Conservation (phyloP, 2,797 vertebrate genomes). For the Arctocebus calabarensis region DNA sequence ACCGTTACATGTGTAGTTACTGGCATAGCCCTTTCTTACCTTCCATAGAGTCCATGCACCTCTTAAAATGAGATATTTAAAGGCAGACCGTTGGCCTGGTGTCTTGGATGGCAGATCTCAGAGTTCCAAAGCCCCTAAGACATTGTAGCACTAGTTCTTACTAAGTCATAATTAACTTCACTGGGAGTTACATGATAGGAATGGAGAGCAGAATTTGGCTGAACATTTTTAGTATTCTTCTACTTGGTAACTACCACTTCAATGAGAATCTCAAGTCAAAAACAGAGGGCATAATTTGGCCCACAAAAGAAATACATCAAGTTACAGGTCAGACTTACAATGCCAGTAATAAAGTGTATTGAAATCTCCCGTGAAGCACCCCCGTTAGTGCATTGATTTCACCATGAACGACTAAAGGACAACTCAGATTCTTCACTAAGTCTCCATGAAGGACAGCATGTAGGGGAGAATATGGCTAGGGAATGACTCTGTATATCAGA, state of each 20-base stretch:
- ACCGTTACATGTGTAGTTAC: slow-evolving; percentile 49
- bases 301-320: slow-evolving; percentile 65
- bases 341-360: slow-evolving; percentile 66
- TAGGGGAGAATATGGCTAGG: neutral
- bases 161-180: slow-evolving; percentile 81
- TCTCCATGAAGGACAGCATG: neutral
- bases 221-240: slow-evolving; percentile 75
- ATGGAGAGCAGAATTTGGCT: slow-evolving; percentile 76
- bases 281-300: slow-evolving; percentile 65
- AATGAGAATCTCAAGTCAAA: slow-evolving; percentile 77
- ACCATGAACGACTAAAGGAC: slow-evolving; percentile 56
- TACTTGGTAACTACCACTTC: slow-evolving; percentile 77
- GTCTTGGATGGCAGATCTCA: slow-evolving; percentile 77
- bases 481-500: neutral
- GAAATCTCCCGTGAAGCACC: slow-evolving; percentile 63
- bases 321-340: slow-evolving; percentile 60
- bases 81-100: slow-evolving; percentile 65
- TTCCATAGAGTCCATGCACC: slow-evolving; percentile 59
- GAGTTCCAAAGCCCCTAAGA: slow-evolving; percentile 77
- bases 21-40: slow-evolving; percentile 66
- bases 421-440: neutral
- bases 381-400: slow-evolving; percentile 43
- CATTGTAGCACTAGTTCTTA: slow-evolving; percentile 59
- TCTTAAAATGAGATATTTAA: slow-evolving; percentile 76
- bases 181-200: slow-evolving; percentile 80